phyloP scores from a whole-genome alignment of 2,888 invertebrate species.

The Metacarcinus magister region DNA sequence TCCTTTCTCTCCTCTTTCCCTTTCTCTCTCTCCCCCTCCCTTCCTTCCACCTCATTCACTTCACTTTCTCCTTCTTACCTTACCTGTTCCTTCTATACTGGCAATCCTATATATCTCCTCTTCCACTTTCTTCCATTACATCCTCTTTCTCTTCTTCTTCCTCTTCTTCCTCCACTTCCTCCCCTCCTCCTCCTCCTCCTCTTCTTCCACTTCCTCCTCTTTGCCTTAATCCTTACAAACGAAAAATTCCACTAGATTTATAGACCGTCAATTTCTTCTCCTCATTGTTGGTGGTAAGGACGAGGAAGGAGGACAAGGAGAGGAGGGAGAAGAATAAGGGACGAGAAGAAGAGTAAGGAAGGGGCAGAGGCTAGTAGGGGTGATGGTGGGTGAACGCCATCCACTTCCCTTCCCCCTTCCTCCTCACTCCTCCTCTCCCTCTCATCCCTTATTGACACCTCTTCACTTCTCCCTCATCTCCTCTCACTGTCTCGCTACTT shows the following conservation, averaged over 20 bases:
- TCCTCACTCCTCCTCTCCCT: not conserved
- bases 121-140: not conserved
- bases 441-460: conserved; percentile 36
- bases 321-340: not conserved
- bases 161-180: not conserved
- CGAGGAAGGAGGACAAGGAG: not conserved
- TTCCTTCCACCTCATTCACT: not conserved
- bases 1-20: not conserved
- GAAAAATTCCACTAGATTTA: not conserved
- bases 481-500: conserved; percentile 7
- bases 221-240: not conserved
- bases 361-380: not conserved
- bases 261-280: conserved; percentile 22
- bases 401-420: not conserved
- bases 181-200: not conserved
- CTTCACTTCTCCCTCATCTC: conserved; percentile 28
- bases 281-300: not conserved
- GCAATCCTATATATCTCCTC: not conserved
- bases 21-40: not conserved
- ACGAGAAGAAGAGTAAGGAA: not conserved
- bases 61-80: not conserved
- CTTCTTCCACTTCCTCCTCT: not conserved
- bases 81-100: not conserved
- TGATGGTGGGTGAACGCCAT: not conserved
- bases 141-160: not conserved